Base-by-base conservation (phyloP, 2,113 vertebrate species). In the Nannospalax galili region DNA sequence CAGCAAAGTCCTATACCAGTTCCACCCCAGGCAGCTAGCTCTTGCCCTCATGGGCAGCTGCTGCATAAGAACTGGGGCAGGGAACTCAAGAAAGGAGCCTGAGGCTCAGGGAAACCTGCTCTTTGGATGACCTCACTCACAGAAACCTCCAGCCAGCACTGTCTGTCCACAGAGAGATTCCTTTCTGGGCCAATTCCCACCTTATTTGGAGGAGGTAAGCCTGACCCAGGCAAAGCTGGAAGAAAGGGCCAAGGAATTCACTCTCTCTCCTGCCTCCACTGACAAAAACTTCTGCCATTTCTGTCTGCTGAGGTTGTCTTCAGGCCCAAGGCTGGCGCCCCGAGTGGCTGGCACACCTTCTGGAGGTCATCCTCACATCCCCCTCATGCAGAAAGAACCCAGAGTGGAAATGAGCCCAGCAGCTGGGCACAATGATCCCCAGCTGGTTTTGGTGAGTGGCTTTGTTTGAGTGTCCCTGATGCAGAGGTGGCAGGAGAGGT, bases 371-470 rank as follows among this genome's bases (percentile, higher is more conserved):
- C 8, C n/a, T 67, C n/a, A 32, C 0, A 3, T 7, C n/a, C 20
- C 24, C 92, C 52, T 56, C 15, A 35, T 17, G 22, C n/a, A 85
- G 37, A 84, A 74, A 37, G 20, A 12, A 15, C 22, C 22, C 64
- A 28, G 72, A 72, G 35, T 48, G 7, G 82, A 91, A 60, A 91
- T 12, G 60, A 64, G 73, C 86, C 48, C 9, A 48, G 58, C 0
- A 1, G 24, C 3, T 16, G 69, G 74, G 65, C 65, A 40, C 7
- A 7, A 30, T 1, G 40, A 74, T 81, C 32, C 42, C 81, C 16
- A 62, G 56, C 42, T 15, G 2, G 3, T 37, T 16, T 85, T 2
- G 0, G 19, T 65, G n/a, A n/a, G n/a, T n/a, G n/a, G n/a, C n/a
- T n/a, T n/a, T n/a, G n/a, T 73, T 70, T 11, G 6, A 73, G 70